Evolutionary conservation across 2,113 vertebrate genomes (phyloP), one percentile per base, ranked within the genome.

Genomic region (Morone chrysops): DNA sequence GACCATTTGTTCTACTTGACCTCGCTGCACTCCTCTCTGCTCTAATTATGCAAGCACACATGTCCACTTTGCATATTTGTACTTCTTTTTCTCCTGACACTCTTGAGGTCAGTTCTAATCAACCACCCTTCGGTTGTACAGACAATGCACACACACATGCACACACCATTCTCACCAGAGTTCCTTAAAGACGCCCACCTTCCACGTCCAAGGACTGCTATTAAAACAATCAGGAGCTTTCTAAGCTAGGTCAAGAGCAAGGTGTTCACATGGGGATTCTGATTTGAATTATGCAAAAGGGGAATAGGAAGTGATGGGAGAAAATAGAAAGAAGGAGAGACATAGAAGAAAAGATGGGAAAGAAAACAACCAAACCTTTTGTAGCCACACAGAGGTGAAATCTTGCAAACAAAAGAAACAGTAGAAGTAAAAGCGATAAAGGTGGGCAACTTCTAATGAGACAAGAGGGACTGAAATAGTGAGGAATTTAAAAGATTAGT

Each of bases 1-100:
- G 92, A 91, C 90, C 91, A 89, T 93, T 92, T 81, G 83, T 94
- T 87, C 89, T 86, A 90, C 87, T 92, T 93, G 89, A 94, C 93
- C 93, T 91, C 80, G 20, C 85, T 89, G 75, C 90, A 86, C 84
- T 87, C 51, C 43, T 60, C 69, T 85, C 84, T 89, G 89, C 91
- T 94, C 93, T 95, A 97, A 97, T 97, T 97, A 98, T 96, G 95
- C 95, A 86, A 85, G 90, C 54, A 31, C 93, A 92, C 90, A 91
- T 62, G n/a, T 79, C 92, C 80, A 90, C 89, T 94, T 94, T 94
- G 92, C 91, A 95, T 96, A 95, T 96, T 95, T 94, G 91, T 88
- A 86, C 87, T 89, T 87, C 82, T 84, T 89, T 87, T 90, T 77
- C 81, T 85, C 71, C 70, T 78, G 68, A 86, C 91, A 90, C 89